Percentiles rank a stretch among this genome's conserved stretches.
phyloP scores from a whole-genome alignment of 1,140 invertebrate genomes.

The Hyposmocoma kahamanoa region DNA sequence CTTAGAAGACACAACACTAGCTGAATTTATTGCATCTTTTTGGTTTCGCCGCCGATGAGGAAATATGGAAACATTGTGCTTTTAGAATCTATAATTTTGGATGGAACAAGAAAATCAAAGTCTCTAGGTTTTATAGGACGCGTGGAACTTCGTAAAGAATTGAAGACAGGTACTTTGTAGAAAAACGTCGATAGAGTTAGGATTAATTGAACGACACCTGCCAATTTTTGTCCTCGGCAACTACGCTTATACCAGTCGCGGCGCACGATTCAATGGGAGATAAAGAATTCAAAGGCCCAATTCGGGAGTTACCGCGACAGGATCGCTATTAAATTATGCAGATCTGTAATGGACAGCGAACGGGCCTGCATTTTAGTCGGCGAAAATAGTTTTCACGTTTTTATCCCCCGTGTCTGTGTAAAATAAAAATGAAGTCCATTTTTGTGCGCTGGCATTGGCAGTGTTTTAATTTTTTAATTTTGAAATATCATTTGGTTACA shows the following conservation, averaged over 20 bases:
- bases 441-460: conserved; percentile 5
- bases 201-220: conserved; percentile 50
- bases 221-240: conserved; percentile 31
- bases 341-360: conserved; percentile 56
- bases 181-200: conserved; percentile 15
- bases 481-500: too few species aligned
- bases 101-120: too few species aligned
- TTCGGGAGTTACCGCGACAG: conserved; percentile 36
- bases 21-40: too few species aligned
- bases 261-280: conserved; percentile 26
- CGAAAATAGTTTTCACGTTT: conserved; percentile 18
- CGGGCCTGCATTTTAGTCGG: conserved; percentile 31
- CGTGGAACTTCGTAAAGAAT: too few species aligned
- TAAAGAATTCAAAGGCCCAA: conserved; percentile 59
- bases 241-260: conserved; percentile 35
- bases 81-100: too few species aligned
- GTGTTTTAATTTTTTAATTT: conserved; percentile 11
- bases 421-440: not conserved
- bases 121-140: too few species aligned
- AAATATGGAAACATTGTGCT: too few species aligned
- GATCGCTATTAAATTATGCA: conserved; percentile 62
- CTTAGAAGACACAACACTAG: too few species aligned
- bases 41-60: too few species aligned
- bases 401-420: not conserved
- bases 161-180: conserved; percentile 17